Evolutionary conservation across 1,140 invertebrate species (phyloP).

Genomic region (Bombus superbus): DNA sequence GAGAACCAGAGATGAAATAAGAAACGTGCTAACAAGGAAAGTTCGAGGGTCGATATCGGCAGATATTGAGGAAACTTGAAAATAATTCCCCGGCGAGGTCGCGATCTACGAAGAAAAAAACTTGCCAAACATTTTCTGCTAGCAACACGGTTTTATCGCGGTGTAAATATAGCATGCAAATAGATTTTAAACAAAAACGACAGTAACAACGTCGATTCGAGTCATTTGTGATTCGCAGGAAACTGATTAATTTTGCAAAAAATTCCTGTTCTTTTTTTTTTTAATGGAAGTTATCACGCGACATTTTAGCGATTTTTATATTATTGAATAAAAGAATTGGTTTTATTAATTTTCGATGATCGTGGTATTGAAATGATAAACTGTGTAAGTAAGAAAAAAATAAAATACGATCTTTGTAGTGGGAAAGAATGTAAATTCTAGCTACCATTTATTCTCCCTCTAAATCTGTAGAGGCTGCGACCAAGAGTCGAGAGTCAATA

Average conservation of each 20-base stretch:
- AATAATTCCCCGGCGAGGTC: constrained; percentile 5
- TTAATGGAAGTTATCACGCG: neutral
- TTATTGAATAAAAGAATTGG: too few species aligned
- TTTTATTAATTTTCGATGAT: too few species aligned
- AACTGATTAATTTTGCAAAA: neutral
- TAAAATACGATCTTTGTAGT: too few species aligned
- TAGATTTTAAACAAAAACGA: neutral
- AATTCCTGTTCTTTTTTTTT: too few species aligned
- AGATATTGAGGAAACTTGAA: constrained; percentile 30
- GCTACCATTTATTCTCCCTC: too few species aligned
- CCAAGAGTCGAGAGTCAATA: too few species aligned
- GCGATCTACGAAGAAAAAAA: neutral
- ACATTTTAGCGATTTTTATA: too few species aligned
- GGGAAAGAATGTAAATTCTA: too few species aligned
- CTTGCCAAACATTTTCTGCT: neutral
- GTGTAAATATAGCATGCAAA: neutral
- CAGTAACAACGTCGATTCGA: neutral
- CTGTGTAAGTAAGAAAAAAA: too few species aligned
- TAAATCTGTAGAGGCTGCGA: too few species aligned
- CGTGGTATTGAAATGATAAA: too few species aligned
- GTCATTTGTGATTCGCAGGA: neutral
- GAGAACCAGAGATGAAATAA: constrained; percentile 34
- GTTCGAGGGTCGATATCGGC: constrained; percentile 31
- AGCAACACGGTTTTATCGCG: neutral
- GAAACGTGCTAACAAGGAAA: constrained; percentile 51